Base-by-base conservation (phyloP, 1,140 invertebrate species). In the Ceratosolen fusciceps region DNA sequence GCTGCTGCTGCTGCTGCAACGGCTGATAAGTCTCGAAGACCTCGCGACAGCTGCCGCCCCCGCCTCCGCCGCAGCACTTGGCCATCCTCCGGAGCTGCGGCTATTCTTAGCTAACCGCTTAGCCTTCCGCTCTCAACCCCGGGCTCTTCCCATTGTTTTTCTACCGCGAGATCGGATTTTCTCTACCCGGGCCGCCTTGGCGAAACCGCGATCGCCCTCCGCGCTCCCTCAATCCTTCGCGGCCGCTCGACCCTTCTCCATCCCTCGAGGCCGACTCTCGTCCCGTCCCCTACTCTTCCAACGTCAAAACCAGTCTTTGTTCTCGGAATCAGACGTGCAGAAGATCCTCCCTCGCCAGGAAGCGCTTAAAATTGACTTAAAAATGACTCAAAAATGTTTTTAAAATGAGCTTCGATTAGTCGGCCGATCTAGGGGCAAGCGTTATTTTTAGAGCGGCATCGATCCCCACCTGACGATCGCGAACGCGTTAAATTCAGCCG, bases 1-100 rank as follows among this genome's bases (percentile, higher is more conserved):
- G 60, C 26, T 62, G 80, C 19, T 34, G 72, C 8, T 52, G 70
- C 31, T 77, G 70, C 16, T 78, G 79, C 67, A 86, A 58, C 60
- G 84, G 85, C 58, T 85, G 85, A 82, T 86, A 86, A 79, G 85
- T 62, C 34, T 86, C 84, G 68, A 78, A 81, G 43, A 31, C 79
- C 60, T 83, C 75, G 73, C 83, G 83, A 67, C 83, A 86, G 26
- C 84, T 81, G 79, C 81, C 72, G 56, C 83, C 82, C 78, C 81
- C 72, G 56, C 83, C 82, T 43, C 81, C 85, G 37, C 85, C 82
- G 79, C 85, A 86, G 78, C 85, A 86, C 49, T 83, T 84, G 58
- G 83, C 74, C 85, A 86, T 86, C 37, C 2, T 19, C 26, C 2
- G 2, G 54, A 82, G 65, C 84, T 85, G 83, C 21, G 3, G 37